Evolutionary conservation across 2,797 vertebrate genomes (phyloP).

Genomic region (Artibeus jamaicensis): DNA sequence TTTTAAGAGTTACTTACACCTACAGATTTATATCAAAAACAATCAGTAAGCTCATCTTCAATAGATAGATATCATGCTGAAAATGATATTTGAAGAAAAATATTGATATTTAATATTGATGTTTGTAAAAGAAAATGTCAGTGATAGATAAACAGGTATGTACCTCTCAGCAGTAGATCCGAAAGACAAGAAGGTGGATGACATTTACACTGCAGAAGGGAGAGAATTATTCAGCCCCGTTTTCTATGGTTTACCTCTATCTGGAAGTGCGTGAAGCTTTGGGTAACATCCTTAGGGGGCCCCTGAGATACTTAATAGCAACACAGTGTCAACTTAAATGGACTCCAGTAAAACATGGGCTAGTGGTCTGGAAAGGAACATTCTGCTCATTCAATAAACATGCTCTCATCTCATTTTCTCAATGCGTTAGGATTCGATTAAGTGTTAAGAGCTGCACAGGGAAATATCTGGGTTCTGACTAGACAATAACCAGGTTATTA

Average conservation of each 20-base stretch:
- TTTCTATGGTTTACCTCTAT: background rate
- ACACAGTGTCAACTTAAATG: background rate
- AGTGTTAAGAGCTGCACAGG: constrained; percentile 25
- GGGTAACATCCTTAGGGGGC: background rate
- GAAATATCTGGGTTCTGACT: constrained; percentile 39
- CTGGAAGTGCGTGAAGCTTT: background rate
- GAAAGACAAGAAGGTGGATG: background rate
- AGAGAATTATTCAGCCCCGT: background rate
- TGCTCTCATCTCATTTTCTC: constrained; percentile 13
- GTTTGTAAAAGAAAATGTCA: constrained; percentile 9
- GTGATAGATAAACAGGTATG: background rate
- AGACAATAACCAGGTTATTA: constrained; percentile 50
- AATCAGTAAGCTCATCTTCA: background rate
- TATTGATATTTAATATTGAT: background rate
- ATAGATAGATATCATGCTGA: background rate
- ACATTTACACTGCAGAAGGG: background rate
- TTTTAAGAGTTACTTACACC: background rate
- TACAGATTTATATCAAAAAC: background rate
- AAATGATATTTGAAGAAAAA: constrained; percentile 1
- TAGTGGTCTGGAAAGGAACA: constrained; percentile 49
- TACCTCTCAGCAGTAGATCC: background rate
- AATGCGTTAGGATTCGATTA: constrained; percentile 55
- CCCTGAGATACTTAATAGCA: background rate
- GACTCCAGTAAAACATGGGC: background rate
- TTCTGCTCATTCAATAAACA: constrained; percentile 45